phyloP scores from a whole-genome alignment of 2,797 vertebrate species.

The Etheostoma nigrum region DNA sequence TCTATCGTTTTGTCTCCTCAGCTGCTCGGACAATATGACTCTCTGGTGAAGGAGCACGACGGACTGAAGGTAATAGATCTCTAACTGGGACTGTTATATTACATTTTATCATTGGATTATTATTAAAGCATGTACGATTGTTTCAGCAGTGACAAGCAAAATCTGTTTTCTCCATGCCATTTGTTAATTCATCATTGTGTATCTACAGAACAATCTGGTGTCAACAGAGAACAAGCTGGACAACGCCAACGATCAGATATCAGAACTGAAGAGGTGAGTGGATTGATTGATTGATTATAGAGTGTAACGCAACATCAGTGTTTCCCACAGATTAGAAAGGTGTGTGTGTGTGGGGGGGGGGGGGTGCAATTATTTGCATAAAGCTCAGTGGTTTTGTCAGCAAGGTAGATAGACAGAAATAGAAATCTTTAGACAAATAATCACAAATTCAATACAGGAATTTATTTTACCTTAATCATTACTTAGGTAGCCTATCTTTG shows the following conservation, averaged over 20 bases:
- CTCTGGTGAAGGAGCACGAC: constrained; percentile 90
- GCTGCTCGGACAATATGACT: constrained; percentile 93
- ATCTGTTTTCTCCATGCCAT: neutral
- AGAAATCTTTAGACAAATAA: no score
- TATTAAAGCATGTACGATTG: neutral
- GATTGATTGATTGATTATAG: neutral
- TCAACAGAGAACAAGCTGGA: constrained; percentile 92
- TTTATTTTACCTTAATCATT: no score
- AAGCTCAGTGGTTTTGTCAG: no score
- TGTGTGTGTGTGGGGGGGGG: no score
- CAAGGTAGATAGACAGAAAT: no score
- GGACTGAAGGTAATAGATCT: constrained; percentile 87
- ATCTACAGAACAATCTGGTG: constrained; percentile 88
- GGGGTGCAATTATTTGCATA: no score
- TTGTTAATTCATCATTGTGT: constrained; percentile 33
- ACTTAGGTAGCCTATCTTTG: no score
- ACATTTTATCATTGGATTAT: neutral
- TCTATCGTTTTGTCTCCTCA: constrained; percentile 66
- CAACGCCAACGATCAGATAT: constrained; percentile 89
- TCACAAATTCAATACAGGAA: no score
- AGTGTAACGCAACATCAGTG: neutral
- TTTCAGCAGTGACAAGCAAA: neutral
- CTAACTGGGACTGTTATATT: neutral
- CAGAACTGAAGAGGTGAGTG: constrained; percentile 93
- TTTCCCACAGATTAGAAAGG: no score